Evolutionary conservation across 1,140 invertebrate genomes (phyloP).

Genomic region (Drosophila ananassae): DNA sequence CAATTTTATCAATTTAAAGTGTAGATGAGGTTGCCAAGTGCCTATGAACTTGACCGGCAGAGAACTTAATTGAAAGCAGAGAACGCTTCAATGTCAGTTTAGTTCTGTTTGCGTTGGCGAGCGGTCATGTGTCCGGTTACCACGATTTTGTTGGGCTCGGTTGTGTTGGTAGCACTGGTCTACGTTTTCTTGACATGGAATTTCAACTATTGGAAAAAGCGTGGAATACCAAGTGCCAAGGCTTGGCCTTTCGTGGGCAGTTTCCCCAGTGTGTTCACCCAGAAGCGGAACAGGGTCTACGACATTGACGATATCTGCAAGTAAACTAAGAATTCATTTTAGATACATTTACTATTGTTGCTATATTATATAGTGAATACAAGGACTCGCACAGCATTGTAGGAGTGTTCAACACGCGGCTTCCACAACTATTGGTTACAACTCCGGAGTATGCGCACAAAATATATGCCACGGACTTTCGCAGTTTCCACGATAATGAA

Average conservation of each 20-base stretch:
- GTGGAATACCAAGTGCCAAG: slow-evolving; percentile 64
- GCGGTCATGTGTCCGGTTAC: slow-evolving; percentile 38
- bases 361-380: slow-evolving; percentile 28
- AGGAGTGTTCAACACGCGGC: slow-evolving; percentile 52
- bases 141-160: slow-evolving; percentile 11
- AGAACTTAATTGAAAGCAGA: no score
- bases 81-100: slow-evolving; percentile 23
- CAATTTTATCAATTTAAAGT: no score
- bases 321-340: slow-evolving; percentile 14
- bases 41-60: no score
- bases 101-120: neutral
- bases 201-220: slow-evolving; percentile 75
- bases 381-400: slow-evolving; percentile 49
- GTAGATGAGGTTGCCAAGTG: no score
- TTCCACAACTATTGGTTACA: slow-evolving; percentile 81
- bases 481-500: slow-evolving; percentile 80
- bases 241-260: slow-evolving; percentile 69
- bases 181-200: slow-evolving; percentile 77
- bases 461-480: slow-evolving; percentile 84
- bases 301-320: slow-evolving; percentile 59
- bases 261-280: slow-evolving; percentile 60
- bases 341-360: neutral
- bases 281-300: slow-evolving; percentile 50
- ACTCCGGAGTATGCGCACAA: slow-evolving; percentile 84
- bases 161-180: slow-evolving; percentile 31